These are phyloP conservation scores for Mesocricetus auratus DNA, from an alignment of 2,113 vertebrate species.

Conservation along the genomic window DNA sequence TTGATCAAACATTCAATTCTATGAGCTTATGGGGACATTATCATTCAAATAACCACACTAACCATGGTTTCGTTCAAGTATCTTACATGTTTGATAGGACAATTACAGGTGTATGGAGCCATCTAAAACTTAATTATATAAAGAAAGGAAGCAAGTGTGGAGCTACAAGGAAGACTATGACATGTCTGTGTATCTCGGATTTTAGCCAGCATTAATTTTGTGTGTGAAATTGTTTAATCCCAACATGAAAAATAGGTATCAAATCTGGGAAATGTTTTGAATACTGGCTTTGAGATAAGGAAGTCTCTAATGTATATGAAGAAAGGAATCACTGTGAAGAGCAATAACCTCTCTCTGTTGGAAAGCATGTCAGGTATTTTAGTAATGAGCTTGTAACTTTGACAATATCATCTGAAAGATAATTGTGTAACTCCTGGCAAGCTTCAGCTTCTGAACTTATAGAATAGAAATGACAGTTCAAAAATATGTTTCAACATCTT, in stretches of 20 bases:
- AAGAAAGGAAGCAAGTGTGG: background rate
- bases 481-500: background rate
- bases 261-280: background rate
- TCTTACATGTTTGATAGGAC: background rate
- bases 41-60: background rate
- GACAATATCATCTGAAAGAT: background rate
- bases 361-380: conserved; percentile 20
- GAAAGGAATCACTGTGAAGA: background rate
- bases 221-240: background rate
- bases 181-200: background rate
- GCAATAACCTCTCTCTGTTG: background rate
- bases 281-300: background rate
- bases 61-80: background rate
- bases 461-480: background rate
- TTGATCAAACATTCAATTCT: background rate
- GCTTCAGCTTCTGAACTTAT: background rate
- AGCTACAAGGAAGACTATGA: background rate
- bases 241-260: background rate
- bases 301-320: background rate
- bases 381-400: background rate
- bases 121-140: background rate
- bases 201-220: background rate
- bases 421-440: background rate
- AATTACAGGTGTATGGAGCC: background rate
- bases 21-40: background rate